Evolutionary conservation across 2,888 invertebrate species (phyloP).

Genomic region (Amblyjoppa fuscipennis): DNA sequence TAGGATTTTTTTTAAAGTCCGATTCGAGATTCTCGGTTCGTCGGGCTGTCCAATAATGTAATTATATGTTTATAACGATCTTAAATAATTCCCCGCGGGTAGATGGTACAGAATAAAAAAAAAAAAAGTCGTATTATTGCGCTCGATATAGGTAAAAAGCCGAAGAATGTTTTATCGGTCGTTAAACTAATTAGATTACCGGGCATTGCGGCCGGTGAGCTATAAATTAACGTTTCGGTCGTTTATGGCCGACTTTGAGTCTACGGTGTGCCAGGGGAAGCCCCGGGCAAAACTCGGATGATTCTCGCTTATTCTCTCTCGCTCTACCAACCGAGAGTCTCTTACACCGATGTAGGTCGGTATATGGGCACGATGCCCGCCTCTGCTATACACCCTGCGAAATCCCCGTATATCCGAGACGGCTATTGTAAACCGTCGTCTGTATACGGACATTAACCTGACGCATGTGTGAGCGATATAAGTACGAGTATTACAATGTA

Average conservation of each 20-base stretch:
- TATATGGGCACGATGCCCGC: constrained; percentile 15
- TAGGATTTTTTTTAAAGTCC: background rate
- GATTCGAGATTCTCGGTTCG: constrained; percentile 2
- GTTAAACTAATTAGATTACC: constrained; percentile 79
- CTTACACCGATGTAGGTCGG: constrained; percentile 24
- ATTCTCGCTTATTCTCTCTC: constrained; percentile 28
- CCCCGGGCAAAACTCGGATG: constrained; percentile 54
- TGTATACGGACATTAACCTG: constrained; percentile 46
- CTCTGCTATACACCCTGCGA: constrained; percentile 9
- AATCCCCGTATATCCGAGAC: constrained; percentile 7
- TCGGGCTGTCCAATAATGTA: constrained; percentile 41
- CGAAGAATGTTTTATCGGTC: constrained; percentile 77
- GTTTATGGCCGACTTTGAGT: constrained; percentile 73
- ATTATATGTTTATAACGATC: constrained; percentile 55
- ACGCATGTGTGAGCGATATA: constrained; percentile 19
- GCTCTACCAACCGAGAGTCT: constrained; percentile 21
- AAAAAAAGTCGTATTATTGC: constrained; percentile 55
- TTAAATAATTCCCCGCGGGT: constrained; percentile 32
- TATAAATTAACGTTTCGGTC: constrained; percentile 76
- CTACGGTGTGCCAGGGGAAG: constrained; percentile 65
- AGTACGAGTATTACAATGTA: constrained; percentile 27
- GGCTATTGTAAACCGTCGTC: constrained; percentile 40
- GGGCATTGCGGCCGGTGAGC: constrained; percentile 73
- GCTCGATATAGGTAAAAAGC: constrained; percentile 69
- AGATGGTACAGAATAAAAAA: background rate